These are phyloP conservation scores for Spilogale gracilis DNA, from an alignment of 2,113 vertebrate species.

Conservation along the genomic window DNA sequence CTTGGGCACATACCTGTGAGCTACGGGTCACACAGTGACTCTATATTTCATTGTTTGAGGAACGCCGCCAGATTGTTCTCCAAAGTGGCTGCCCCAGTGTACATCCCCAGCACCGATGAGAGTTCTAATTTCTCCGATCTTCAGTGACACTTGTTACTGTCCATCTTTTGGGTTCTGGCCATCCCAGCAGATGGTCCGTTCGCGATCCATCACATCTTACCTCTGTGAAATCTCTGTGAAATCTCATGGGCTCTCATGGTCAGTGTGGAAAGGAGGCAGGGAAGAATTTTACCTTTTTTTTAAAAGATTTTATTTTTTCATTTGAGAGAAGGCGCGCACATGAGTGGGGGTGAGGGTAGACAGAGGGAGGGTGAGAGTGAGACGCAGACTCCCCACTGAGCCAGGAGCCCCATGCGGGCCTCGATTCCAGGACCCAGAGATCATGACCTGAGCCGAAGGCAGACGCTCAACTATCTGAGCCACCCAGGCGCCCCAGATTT, in stretches of 20 bases:
- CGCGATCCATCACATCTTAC: rapidly evolving
- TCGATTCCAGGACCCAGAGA: background rate
- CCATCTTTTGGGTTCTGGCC: background rate
- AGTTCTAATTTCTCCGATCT: background rate
- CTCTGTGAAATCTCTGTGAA: background rate
- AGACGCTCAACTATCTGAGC: background rate
- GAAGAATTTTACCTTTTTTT: background rate
- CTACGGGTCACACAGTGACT: background rate
- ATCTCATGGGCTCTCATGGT: background rate
- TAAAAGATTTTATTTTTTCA: background rate
- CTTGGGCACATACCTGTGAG: too few relatives aligned
- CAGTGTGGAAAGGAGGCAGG: background rate
- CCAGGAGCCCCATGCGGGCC: rapidly evolving
- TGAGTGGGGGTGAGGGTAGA: background rate
- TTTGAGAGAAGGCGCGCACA: background rate
- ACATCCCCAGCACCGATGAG: rapidly evolving
- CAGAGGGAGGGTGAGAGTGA: background rate
- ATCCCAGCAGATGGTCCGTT: background rate
- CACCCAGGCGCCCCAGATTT: background rate
- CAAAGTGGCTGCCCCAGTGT: rapidly evolving
- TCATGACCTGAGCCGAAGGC: background rate
- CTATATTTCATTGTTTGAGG: background rate
- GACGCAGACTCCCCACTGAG: background rate
- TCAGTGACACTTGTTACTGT: background rate
- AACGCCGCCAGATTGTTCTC: background rate